Conservation (phyloP, 2,113 vertebrate genomes). For the Brachypteracias leptosomus region DNA sequence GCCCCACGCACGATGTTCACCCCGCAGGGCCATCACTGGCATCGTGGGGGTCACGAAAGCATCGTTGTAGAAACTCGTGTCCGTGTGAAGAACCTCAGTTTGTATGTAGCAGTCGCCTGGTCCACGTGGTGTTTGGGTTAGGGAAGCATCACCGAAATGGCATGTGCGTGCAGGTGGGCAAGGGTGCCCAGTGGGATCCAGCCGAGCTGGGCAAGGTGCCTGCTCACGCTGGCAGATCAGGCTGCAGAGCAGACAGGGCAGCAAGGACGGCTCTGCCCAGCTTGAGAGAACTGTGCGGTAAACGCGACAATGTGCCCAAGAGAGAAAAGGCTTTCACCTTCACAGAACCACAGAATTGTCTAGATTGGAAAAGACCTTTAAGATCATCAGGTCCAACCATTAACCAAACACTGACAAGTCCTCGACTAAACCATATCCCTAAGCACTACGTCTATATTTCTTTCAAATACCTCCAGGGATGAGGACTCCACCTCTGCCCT, state of each 20-base stretch:
- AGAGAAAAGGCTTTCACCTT: background rate
- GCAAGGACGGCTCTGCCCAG: background rate
- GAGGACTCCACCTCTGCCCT: too few species aligned
- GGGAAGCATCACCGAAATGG: accelerated
- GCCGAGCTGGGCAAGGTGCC: background rate
- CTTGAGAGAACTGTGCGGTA: accelerated
- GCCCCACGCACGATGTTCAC: accelerated
- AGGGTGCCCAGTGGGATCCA: background rate
- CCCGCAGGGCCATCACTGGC: background rate
- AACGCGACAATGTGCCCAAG: accelerated
- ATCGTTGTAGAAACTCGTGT: too few species aligned
- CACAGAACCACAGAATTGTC: too few species aligned
- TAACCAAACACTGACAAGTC: too few species aligned
- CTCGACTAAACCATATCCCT: too few species aligned
- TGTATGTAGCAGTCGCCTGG: accelerated
- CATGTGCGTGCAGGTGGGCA: accelerated
- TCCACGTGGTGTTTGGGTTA: accelerated
- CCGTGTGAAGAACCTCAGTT: background rate
- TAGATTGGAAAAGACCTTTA: too few species aligned
- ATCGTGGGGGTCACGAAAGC: background rate
- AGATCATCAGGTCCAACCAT: too few species aligned
- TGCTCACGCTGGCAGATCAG: accelerated
- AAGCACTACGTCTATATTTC: too few species aligned
- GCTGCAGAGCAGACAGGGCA: accelerated
- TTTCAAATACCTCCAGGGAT: too few species aligned